These are phyloP conservation scores for Montipora foliosa DNA, from an alignment of 64 coral and sea anemone genomes.

Conservation along the genomic window DNA sequence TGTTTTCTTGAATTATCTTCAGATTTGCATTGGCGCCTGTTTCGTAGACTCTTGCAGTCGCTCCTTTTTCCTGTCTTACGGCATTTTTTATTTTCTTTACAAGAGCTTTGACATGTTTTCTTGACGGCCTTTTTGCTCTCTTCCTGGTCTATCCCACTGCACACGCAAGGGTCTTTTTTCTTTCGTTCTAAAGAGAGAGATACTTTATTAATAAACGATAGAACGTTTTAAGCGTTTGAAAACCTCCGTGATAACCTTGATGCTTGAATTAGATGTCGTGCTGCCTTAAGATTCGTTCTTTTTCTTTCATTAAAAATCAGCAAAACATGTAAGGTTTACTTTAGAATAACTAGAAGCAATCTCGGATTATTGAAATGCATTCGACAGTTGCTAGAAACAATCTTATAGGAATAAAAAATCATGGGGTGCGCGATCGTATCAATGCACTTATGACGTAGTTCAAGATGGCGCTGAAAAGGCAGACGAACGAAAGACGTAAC, in stretches of 20 bases:
- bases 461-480: too few species aligned
- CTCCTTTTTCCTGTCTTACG: not conserved
- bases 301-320: too few species aligned
- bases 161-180: slow-evolving; percentile 26
- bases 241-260: not conserved
- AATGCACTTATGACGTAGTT: too few species aligned
- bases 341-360: too few species aligned
- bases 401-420: too few species aligned
- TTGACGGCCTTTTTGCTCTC: slow-evolving; percentile 40
- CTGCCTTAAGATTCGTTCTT: too few species aligned
- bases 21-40: slow-evolving; percentile 19
- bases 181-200: slow-evolving; percentile 21
- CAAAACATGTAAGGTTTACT: too few species aligned
- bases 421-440: too few species aligned
- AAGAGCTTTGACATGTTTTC: slow-evolving; percentile 20
- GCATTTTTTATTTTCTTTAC: slow-evolving; percentile 23
- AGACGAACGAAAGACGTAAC: too few species aligned
- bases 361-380: too few species aligned
- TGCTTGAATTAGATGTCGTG: too few species aligned
- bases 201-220: not conserved
- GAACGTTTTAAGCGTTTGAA: not conserved
- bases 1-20: slow-evolving; percentile 40
- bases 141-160: not conserved
- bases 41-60: slow-evolving; percentile 16
- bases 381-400: too few species aligned